phyloP scores from a whole-genome alignment of 2,113 vertebrate genomes.

The Malurus melanocephalus region DNA sequence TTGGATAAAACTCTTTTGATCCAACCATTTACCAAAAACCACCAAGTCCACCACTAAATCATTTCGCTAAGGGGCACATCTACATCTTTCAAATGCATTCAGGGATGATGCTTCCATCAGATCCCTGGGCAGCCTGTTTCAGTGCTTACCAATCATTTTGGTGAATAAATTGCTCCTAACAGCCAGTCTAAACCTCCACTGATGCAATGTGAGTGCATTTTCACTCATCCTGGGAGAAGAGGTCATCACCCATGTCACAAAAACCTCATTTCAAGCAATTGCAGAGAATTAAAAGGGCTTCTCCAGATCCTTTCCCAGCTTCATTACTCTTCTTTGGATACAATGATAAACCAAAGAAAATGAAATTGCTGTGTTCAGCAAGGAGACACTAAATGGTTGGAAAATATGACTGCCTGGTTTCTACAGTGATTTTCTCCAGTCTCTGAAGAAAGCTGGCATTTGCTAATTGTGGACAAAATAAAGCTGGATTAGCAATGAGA shows the following conservation, averaged over 20 bases:
- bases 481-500: not conserved
- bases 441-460: not conserved
- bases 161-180: not conserved
- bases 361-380: not conserved
- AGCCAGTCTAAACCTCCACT: not conserved
- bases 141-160: not conserved
- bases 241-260: not conserved
- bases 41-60: not conserved
- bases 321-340: not conserved
- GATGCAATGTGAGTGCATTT: rapidly evolving
- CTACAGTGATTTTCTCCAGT: not conserved
- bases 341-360: not conserved
- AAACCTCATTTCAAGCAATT: not conserved
- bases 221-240: not conserved
- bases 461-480: not conserved
- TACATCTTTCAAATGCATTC: not conserved
- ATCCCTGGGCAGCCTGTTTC: not conserved
- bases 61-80: too few relatives aligned
- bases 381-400: not conserved
- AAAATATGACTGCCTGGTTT: not conserved
- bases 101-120: too few relatives aligned
- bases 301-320: not conserved
- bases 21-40: not conserved
- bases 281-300: too few relatives aligned
- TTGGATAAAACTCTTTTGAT: not conserved